A percentile compares a stretch with the other conserved stretches of the same genome.
These are phyloP conservation scores for Penaeus japonicus DNA, from an alignment of 1,140 invertebrate species.

Conservation along the genomic window DNA sequence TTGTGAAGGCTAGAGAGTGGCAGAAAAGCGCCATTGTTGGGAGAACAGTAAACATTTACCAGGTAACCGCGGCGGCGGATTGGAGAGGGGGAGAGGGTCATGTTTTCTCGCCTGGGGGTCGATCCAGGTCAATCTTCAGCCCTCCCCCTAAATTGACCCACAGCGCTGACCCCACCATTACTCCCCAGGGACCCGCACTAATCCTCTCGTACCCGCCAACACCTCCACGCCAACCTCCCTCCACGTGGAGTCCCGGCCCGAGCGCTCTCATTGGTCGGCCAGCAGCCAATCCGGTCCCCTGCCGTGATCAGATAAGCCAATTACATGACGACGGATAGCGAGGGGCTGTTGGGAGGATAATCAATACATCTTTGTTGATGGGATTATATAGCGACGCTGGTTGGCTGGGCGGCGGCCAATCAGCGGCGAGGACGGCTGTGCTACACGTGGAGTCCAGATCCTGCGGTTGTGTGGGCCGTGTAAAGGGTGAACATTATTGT, in stretches of 20 bases:
- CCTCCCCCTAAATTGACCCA: slow-evolving; percentile 29
- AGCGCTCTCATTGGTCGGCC: neutral
- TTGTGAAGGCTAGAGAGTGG: slow-evolving; percentile 2
- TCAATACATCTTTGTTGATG: slow-evolving; percentile 37
- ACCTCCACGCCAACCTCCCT: neutral
- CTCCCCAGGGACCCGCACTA: neutral
- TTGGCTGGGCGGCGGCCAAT: neutral
- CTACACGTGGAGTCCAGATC: neutral
- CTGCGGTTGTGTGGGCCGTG: neutral
- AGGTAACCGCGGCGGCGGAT: neutral
- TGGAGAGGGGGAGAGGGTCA: neutral
- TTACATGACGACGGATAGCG: slow-evolving; percentile 17
- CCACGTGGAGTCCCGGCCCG: neutral
- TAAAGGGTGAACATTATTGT: neutral
- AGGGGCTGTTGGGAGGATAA: neutral
- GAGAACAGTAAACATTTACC: slow-evolving; percentile 3
- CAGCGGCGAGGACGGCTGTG: neutral
- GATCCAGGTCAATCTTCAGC: neutral
- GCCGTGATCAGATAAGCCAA: slow-evolving; percentile 35
- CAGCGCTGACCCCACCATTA: neutral
- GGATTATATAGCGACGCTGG: neutral
- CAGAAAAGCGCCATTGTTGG: neutral
- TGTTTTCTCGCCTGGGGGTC: neutral
- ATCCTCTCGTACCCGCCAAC: neutral
- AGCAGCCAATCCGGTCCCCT: neutral